phyloP scores from a whole-genome alignment of 1,140 invertebrate species.

The Pseudoatta argentina region DNA sequence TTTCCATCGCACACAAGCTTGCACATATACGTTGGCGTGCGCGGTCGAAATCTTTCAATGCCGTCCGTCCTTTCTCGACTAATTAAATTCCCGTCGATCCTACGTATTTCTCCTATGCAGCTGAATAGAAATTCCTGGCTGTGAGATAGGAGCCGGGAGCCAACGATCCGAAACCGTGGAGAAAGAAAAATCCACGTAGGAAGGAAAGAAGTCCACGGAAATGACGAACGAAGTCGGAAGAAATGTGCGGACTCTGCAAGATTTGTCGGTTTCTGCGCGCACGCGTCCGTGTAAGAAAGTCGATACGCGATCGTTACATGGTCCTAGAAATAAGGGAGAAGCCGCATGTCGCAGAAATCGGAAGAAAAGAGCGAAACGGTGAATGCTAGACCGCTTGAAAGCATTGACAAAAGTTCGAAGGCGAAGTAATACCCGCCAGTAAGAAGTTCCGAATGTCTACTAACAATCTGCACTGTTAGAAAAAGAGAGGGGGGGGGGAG shows the following conservation, averaged over 20 bases:
- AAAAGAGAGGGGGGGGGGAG: not conserved
- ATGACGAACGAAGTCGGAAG: constrained; percentile 45
- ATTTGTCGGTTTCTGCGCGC: constrained; percentile 38
- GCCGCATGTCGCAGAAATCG: constrained; percentile 10
- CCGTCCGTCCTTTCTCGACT: constrained; percentile 51
- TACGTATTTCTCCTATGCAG: constrained; percentile 64
- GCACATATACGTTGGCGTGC: not conserved
- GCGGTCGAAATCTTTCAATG: constrained; percentile 52
- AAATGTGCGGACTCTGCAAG: constrained; percentile 40
- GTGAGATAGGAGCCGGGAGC: constrained; percentile 2
- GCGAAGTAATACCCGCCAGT: constrained; percentile 78
- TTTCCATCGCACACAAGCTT: not conserved
- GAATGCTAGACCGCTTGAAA: constrained; percentile 35
- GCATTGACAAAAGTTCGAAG: constrained; percentile 49
- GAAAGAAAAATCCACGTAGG: constrained; percentile 54
- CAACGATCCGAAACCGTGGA: not conserved
- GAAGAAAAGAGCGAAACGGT: constrained; percentile 5
- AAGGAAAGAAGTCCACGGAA: constrained; percentile 34
- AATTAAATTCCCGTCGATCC: constrained; percentile 77
- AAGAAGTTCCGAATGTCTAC: constrained; percentile 81
- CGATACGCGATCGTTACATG: constrained; percentile 51
- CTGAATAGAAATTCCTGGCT: constrained; percentile 69
- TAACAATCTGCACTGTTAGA: constrained; percentile 77
- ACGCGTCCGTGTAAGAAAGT: constrained; percentile 26
- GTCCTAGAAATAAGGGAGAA: constrained; percentile 9